Base-by-base conservation (phyloP, 2,888 invertebrate species). In the Synergus japonicus region DNA sequence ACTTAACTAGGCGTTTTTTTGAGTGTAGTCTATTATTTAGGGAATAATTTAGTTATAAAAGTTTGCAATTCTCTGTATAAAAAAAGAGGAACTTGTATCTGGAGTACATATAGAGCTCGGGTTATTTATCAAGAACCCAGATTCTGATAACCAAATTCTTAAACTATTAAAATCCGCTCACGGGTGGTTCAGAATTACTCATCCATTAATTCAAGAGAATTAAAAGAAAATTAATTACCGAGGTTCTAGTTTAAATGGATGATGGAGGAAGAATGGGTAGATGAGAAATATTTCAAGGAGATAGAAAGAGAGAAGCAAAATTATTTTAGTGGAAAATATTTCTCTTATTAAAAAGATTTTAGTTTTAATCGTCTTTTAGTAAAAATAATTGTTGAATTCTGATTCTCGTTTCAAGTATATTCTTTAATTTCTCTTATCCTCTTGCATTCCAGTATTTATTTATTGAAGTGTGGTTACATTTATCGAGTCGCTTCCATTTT, bases 211-310 rank as follows among this genome's bases (percentile, higher is more conserved):
- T 89, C 86, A 81, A n/a, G 81, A 80, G 86, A 89, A 90, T 90
- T 89, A 90, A 90, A 90, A 88, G 89, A 88, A 90, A 90, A 90
- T 90, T 90, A 90, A 91, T 91, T 90, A 88, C 85, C 82, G 87
- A 85, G 86, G 85, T 85, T 87, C 84, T 85, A 84, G 85, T 87
- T 85, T 78, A 85, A 86, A 85, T 85, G 76, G 82, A 83, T 87
- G 88, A 88, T 89, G 86, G 84, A 89, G 84, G 88, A 86, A 84
- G 84, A 87, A 86, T 80, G 54, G n/a, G 15, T 37, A 54, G 29
- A n/a, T n/a, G 37, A 54, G 41, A 58, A 73, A 58, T 54, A 54
- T n/a, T 37, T n/a, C 18, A 73, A 73, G 69, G 0, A 54, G 73
- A n/a, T 37, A n/a, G 37, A 37, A 73, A 58, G 5, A 41, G n/a